Evolutionary conservation across 2,888 invertebrate genomes (phyloP), one percentile per base, ranked within the genome.

Genomic region (Ophion costatus): DNA sequence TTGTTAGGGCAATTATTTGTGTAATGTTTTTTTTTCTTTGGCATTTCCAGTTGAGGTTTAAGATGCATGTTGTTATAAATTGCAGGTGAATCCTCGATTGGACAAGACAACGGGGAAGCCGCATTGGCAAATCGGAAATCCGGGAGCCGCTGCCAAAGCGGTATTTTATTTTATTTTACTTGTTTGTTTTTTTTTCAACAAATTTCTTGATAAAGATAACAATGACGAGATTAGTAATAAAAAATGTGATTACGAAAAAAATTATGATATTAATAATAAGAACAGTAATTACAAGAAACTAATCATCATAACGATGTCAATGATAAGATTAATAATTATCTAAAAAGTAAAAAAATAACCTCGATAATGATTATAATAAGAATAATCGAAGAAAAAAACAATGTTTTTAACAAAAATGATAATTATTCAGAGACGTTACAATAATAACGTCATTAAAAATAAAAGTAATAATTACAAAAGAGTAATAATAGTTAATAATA

Each of bases 31-130:
- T 33, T 38, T 38, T 38, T 38, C 7, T 38, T 38, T 2, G 4
- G 29, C 38, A 38, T 38, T 38, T 38, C 9, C 7, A 38, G 38
- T 38, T 38, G 5, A 9, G 9, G 17, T 17, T 51, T 51, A 4
- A 17, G 51, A 51, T 51, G 51, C 14, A 51, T 51, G 5, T 17
- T 51, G 17, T 14, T 14, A 5, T 51, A 5, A 17, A 17, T 7
- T 24, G 69, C 24, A 45, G 1, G 1, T 22, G 45, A 24, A 69
- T 69, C 69, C 69, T 29, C 70, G 70, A n/a, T 57, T 70, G 56
- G 29, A 70, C 17, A 56, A 56, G n/a, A 11, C 70, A n/a, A n/a
- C n/a, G 51, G 70, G 70, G 5, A 29, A 29, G 10, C 57, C 56
- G 56, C 29, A 70, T n/a, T 70, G 70, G 70, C 24, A 33, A 56